A percentile compares a stretch with the other conserved stretches of the same genome.
Conservation (phyloP, 2,888 invertebrate genomes). For the Ectemnius lituratus region DNA sequence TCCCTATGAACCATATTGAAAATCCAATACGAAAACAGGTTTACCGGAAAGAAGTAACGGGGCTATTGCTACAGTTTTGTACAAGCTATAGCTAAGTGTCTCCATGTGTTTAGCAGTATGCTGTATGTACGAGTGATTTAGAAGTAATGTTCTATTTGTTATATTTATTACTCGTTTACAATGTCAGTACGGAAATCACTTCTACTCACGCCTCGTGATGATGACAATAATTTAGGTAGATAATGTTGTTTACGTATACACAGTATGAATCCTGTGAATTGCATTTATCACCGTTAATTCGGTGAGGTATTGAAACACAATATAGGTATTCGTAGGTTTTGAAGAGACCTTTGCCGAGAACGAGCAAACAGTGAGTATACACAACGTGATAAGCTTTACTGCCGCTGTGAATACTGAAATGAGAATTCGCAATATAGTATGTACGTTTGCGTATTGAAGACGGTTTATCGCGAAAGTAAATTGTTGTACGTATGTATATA, state of each 20-base stretch:
- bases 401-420: not conserved
- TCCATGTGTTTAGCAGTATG: constrained; percentile 62
- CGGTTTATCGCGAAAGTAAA: constrained; percentile 9
- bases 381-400: constrained; percentile 1
- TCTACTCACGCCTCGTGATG: constrained; percentile 61
- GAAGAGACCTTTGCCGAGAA: constrained; percentile 24
- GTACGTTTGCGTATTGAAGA: constrained; percentile 1
- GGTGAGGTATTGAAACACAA: constrained; percentile 27
- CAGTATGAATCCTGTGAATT: constrained; percentile 41
- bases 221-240: constrained; percentile 72
- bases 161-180: constrained; percentile 58
- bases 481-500: too few species aligned
- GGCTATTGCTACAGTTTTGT: constrained; percentile 74
- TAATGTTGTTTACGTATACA: constrained; percentile 53
- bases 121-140: constrained; percentile 57
- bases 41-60: constrained; percentile 69
- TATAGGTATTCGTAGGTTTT: constrained; percentile 33
- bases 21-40: constrained; percentile 41
- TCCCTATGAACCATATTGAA: constrained; percentile 59
- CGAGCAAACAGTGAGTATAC: constrained; percentile 29
- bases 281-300: constrained; percentile 51
- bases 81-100: constrained; percentile 65
- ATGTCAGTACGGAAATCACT: constrained; percentile 42
- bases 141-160: constrained; percentile 58
- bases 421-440: constrained; percentile 9